Evolutionary conservation across 1,140 invertebrate species (phyloP).

Genomic region (Zaprionus taronus): DNA sequence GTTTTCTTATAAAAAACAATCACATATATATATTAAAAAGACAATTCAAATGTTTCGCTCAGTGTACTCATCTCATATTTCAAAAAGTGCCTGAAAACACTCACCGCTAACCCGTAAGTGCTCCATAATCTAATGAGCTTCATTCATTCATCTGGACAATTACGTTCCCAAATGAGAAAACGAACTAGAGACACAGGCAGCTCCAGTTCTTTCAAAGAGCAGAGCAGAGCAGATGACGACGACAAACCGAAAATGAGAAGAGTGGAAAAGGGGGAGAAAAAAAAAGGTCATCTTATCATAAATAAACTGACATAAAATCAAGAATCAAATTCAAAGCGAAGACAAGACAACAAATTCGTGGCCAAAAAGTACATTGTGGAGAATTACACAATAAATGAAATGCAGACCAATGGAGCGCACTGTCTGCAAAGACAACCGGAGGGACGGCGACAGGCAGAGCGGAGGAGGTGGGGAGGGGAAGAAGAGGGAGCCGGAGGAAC

Average conservation of each 20-base stretch:
- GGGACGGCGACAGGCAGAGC: background rate
- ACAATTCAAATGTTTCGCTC: conserved; percentile 16
- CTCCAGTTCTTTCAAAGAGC: conserved; percentile 51
- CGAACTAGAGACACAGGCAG: conserved; percentile 53
- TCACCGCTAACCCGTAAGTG: conserved; percentile 66
- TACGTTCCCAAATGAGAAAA: conserved; percentile 29
- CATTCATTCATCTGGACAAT: conserved; percentile 69
- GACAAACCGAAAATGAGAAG: conserved; percentile 30
- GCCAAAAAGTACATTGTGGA: conserved; percentile 75
- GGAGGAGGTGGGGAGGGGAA: background rate
- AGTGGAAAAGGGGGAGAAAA: conserved; percentile 42
- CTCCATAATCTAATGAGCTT: conserved; percentile 79
- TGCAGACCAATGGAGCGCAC: conserved; percentile 71
- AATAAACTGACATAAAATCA: conserved; percentile 83
- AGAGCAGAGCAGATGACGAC: conserved; percentile 15
- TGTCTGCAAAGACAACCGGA: conserved; percentile 22
- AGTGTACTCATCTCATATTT: conserved; percentile 69
- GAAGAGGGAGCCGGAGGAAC: background rate
- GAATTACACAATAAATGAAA: conserved; percentile 83
- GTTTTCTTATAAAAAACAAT: background rate
- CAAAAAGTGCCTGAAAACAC: conserved; percentile 54
- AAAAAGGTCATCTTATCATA: conserved; percentile 82
- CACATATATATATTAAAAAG: background rate
- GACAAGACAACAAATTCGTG: conserved; percentile 76
- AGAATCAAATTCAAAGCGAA: conserved; percentile 80